phyloP scores from a whole-genome alignment of 2,888 invertebrate species.

The Exephanes ischioxanthus region DNA sequence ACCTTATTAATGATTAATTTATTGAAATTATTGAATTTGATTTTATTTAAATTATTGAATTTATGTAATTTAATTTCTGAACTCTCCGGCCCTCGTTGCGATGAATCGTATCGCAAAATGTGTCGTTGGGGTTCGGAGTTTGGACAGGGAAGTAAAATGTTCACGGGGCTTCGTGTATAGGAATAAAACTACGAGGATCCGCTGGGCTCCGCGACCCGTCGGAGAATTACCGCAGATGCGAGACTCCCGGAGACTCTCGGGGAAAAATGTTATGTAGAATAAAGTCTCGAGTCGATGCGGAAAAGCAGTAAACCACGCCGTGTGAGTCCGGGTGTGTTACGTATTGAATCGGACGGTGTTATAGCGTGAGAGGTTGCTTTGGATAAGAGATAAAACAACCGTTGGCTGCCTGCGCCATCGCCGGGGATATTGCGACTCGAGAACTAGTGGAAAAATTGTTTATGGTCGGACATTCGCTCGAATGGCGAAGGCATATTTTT shows the following conservation, averaged over 20 bases:
- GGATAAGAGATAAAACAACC: slow-evolving; percentile 3
- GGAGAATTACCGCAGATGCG: not conserved
- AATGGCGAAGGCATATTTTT: not conserved
- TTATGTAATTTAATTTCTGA: too few relatives aligned
- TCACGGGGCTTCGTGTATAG: not conserved
- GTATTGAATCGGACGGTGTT: slow-evolving; percentile 15
- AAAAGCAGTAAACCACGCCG: slow-evolving; percentile 18
- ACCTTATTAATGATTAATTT: too few relatives aligned
- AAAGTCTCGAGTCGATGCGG: not conserved
- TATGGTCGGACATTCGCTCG: not conserved
- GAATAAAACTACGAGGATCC: not conserved
- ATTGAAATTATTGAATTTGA: too few relatives aligned
- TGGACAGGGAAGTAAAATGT: too few relatives aligned
- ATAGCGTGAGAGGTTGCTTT: not conserved
- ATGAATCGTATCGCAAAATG: too few relatives aligned
- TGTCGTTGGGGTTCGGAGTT: too few relatives aligned
- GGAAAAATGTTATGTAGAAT: not conserved
- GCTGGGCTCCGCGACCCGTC: not conserved
- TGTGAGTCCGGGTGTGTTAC: not conserved
- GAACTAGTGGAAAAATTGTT: not conserved
- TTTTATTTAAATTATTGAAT: too few relatives aligned
- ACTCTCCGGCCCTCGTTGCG: too few relatives aligned
- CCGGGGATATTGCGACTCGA: slow-evolving; percentile 2
- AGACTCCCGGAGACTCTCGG: not conserved
- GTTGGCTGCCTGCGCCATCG: not conserved